Evolutionary conservation across 1,140 invertebrate genomes (phyloP).

Genomic region (Arion vulgaris): DNA sequence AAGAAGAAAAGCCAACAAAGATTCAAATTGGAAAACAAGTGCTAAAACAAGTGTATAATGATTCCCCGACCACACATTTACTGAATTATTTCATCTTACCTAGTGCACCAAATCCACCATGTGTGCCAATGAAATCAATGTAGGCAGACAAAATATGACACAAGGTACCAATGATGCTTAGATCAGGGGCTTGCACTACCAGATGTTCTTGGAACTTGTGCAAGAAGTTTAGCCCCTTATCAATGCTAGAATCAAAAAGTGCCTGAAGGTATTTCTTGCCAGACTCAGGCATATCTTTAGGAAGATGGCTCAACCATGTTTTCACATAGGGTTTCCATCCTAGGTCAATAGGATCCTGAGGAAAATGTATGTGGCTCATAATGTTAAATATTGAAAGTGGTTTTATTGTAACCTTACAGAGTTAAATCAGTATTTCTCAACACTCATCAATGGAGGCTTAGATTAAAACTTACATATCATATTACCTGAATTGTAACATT

Average conservation of each 20-base stretch:
- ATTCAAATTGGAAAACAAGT: no score
- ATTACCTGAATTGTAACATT: no score
- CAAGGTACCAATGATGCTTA: slow-evolving; percentile 62
- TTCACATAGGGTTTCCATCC: slow-evolving; percentile 71
- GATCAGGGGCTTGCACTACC: slow-evolving; percentile 59
- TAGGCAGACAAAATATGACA: slow-evolving; percentile 69
- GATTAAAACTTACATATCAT: no score
- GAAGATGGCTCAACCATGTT: slow-evolving; percentile 69
- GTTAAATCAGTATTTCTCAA: no score
- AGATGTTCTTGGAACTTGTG: slow-evolving; percentile 57
- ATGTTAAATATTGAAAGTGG: no score
- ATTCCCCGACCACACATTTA: no score
- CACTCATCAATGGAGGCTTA: no score
- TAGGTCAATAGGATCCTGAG: slow-evolving; percentile 70
- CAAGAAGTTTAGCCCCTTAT: slow-evolving; percentile 76
- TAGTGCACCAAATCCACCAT: slow-evolving; percentile 69
- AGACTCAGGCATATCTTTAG: slow-evolving; percentile 67
- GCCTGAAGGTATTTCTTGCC: slow-evolving; percentile 74
- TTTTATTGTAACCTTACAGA: no score
- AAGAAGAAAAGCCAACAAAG: no score
- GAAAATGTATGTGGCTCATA: neutral
- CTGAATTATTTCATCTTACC: slow-evolving; percentile 47
- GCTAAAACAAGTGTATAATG: no score
- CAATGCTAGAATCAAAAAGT: slow-evolving; percentile 79
- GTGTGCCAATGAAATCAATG: slow-evolving; percentile 65